These are phyloP conservation scores for Nilaparvata lugens DNA, from an alignment of 1,140 invertebrate genomes.

Conservation along the genomic window DNA sequence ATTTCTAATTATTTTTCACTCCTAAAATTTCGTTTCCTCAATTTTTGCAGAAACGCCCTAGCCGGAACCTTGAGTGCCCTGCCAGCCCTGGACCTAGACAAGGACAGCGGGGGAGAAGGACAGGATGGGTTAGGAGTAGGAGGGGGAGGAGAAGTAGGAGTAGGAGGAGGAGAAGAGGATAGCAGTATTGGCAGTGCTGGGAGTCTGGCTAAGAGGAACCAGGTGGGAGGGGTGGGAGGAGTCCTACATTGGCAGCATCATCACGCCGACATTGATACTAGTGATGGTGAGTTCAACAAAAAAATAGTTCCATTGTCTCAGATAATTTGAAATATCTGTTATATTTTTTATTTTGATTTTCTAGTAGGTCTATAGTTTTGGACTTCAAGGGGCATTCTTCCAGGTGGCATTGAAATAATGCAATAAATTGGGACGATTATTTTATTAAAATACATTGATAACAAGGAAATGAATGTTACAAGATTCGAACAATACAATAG, in stretches of 20 bases:
- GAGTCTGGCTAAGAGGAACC: constrained; percentile 49
- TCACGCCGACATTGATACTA: constrained; percentile 20
- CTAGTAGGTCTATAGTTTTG: too few relatives aligned
- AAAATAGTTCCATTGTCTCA: too few relatives aligned
- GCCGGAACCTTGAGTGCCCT: constrained; percentile 52
- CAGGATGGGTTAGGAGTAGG: constrained; percentile 13
- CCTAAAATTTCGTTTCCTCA: too few relatives aligned
- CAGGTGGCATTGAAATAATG: too few relatives aligned
- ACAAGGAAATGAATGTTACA: too few relatives aligned
- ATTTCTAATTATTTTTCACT: too few relatives aligned
- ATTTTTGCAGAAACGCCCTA: constrained; percentile 36
- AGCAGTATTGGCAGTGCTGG: constrained; percentile 70
- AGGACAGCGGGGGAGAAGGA: constrained; percentile 13
- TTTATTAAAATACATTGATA: too few relatives aligned
- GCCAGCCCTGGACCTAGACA: constrained; percentile 17
- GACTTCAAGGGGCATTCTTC: too few relatives aligned
- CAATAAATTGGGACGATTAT: too few relatives aligned
- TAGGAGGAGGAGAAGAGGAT: constrained; percentile 43
- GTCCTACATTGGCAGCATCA: constrained; percentile 7
- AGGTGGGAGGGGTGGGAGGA: constrained; percentile 13
- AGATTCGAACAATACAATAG: too few relatives aligned
- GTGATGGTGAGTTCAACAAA: constrained; percentile 26
- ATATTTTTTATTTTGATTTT: neutral
- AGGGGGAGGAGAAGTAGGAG: constrained; percentile 27
- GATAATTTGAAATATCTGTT: neutral